Conservation (phyloP, 2,113 vertebrate species). For the Formicarius rufipectus region DNA sequence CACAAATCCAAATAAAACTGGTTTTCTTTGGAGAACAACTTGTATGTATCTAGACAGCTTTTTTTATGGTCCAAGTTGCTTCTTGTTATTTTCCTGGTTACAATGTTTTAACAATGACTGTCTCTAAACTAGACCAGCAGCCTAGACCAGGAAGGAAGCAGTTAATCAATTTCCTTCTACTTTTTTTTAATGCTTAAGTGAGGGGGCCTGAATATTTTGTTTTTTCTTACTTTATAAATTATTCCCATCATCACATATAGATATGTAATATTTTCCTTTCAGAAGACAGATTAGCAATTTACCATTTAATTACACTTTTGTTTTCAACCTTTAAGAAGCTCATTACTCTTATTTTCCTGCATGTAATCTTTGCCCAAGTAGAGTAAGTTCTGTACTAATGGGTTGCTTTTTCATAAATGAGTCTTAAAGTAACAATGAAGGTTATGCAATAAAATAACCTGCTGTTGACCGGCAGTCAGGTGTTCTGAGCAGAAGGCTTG, state of each 20-base stretch:
- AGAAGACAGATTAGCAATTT: background rate
- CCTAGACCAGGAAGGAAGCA: background rate
- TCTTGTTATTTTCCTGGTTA: constrained; percentile 13
- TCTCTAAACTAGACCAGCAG: constrained; percentile 1
- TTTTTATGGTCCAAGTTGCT: constrained; percentile 28
- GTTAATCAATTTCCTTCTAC: constrained; percentile 1
- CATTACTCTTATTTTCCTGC: background rate
- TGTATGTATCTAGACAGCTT: constrained; percentile 26
- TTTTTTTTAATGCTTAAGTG: constrained; percentile 8
- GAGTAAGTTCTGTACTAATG: background rate
- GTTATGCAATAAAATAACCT: background rate
- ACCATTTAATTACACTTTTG: background rate
- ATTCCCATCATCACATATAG: background rate
- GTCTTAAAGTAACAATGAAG: background rate
- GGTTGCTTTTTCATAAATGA: background rate
- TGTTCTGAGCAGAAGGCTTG: background rate
- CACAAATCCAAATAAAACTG: constrained; percentile 24
- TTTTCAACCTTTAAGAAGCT: background rate
- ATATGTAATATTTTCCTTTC: background rate
- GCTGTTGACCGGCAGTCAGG: background rate
- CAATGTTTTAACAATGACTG: background rate
- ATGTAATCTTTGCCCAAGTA: background rate
- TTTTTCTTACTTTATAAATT: background rate
- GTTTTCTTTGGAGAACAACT: background rate
- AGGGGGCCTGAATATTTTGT: background rate